Evolutionary conservation across 2,797 vertebrate species (phyloP).

Genomic region (Erithacus rubecula): DNA sequence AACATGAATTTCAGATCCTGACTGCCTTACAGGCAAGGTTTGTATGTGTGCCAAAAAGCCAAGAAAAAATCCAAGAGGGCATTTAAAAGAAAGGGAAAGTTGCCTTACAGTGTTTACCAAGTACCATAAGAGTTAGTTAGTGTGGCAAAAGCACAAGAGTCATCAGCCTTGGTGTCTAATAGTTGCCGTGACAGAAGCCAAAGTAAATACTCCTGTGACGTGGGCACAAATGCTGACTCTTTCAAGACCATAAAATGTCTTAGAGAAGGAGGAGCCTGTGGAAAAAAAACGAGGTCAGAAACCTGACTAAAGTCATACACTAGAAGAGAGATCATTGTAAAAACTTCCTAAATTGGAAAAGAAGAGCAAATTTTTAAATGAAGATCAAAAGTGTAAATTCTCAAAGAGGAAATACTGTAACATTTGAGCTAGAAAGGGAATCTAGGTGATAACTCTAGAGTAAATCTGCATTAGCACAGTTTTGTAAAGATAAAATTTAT

Average conservation of each 20-base stretch:
- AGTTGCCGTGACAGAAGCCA: not conserved
- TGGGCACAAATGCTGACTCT: not conserved
- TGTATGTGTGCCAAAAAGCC: not conserved
- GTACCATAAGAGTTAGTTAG: not conserved
- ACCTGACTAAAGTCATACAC: not conserved
- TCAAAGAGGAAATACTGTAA: not conserved
- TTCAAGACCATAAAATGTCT: not conserved
- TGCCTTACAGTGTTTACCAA: fast-evolving
- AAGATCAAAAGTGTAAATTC: not conserved
- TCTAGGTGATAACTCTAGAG: not conserved
- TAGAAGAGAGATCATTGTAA: not conserved
- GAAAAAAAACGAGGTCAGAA: not conserved
- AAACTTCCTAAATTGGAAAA: not conserved
- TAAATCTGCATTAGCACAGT: not conserved
- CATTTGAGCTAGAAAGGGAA: not conserved
- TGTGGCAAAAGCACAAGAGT: not conserved
- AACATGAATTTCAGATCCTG: not conserved
- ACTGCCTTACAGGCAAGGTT: not conserved
- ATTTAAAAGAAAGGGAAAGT: not conserved
- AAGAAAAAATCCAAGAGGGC: not conserved
- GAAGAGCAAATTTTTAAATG: not conserved
- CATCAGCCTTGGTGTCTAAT: not conserved
- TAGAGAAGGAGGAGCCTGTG: not conserved
- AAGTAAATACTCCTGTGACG: not conserved
- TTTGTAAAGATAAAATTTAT: not conserved